Conservation (phyloP, 2,797 vertebrate genomes). For the Psittacula derbiana region DNA sequence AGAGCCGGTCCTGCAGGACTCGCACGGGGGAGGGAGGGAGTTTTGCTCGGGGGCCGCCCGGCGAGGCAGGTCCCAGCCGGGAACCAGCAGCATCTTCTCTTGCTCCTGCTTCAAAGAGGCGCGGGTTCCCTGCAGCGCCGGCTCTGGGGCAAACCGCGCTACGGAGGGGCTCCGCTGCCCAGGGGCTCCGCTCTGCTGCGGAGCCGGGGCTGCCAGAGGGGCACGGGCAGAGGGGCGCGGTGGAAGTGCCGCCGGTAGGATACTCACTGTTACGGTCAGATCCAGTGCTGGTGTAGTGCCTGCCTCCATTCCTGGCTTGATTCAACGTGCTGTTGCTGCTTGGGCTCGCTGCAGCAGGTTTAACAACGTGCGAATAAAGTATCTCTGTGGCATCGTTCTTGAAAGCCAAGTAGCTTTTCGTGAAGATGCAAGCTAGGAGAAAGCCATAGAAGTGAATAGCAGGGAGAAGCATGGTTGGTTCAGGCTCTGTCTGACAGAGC, state of each 20-base stretch:
- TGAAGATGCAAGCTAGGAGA: constrained; percentile 82
- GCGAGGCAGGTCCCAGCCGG: background rate
- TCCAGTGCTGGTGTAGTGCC: constrained; percentile 75
- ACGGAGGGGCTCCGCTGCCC: background rate
- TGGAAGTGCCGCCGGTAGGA: background rate
- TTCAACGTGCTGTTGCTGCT: constrained; percentile 90
- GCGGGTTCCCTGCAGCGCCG: background rate
- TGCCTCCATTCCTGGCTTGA: constrained; percentile 88
- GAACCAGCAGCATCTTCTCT: background rate
- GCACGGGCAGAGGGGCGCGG: background rate
- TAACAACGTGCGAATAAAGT: constrained; percentile 82
- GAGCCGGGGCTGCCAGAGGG: background rate
- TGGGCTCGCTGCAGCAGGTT: constrained; percentile 75
- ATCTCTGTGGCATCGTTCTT: constrained; percentile 95
- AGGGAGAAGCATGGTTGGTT: constrained; percentile 81
- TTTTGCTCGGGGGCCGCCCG: background rate
- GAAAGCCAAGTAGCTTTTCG: constrained; percentile 84
- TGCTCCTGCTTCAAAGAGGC: background rate
- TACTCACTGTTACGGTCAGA: constrained; percentile 87
- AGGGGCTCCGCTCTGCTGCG: background rate
- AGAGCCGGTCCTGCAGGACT: constrained; percentile 32
- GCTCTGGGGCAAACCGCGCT: background rate
- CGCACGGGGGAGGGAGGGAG: background rate
- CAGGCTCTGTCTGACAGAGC: constrained; percentile 41
- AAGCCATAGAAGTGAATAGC: constrained; percentile 80